These are phyloP conservation scores for Ceratothoa steindachneri DNA, from an alignment of 2,888 invertebrate genomes.

Conservation along the genomic window DNA sequence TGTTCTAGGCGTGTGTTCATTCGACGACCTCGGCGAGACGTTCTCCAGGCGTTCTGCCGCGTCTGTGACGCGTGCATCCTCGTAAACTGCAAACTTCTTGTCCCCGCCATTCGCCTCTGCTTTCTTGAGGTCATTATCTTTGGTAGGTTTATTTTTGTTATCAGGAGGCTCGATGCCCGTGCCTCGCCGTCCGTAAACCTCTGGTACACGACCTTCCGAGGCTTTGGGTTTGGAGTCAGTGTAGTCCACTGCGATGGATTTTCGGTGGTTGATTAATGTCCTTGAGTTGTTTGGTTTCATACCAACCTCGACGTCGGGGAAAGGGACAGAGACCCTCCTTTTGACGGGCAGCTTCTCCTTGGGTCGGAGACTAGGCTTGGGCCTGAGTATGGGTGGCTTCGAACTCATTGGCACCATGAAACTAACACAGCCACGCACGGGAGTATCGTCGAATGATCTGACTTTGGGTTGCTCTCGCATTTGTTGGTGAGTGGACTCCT, in stretches of 20 bases:
- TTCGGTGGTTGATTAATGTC: not conserved
- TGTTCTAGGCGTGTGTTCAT: constrained; percentile 26
- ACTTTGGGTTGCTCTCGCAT: not conserved
- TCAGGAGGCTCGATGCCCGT: not conserved
- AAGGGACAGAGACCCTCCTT: not conserved
- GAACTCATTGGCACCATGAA: constrained; percentile 14
- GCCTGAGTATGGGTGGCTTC: not conserved
- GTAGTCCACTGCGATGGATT: not conserved
- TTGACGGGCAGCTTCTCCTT: not conserved
- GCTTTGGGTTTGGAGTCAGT: not conserved
- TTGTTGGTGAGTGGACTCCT: not conserved
- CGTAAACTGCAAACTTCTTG: constrained; percentile 25
- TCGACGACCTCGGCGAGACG: not conserved
- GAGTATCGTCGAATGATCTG: constrained; percentile 21
- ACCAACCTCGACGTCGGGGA: not conserved
- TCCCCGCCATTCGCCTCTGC: not conserved
- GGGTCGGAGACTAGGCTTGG: not conserved
- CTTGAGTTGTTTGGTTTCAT: not conserved
- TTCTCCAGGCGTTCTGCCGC: constrained; percentile 23
- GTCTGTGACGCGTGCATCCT: constrained; percentile 41
- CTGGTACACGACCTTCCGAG: not conserved
- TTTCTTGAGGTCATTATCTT: not conserved
- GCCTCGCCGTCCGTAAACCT: not conserved
- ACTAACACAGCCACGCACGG: constrained; percentile 30
- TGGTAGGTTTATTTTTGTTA: not conserved